phyloP scores from a whole-genome alignment of 64 coral and sea anemone species.

The Porites australiensis region DNA sequence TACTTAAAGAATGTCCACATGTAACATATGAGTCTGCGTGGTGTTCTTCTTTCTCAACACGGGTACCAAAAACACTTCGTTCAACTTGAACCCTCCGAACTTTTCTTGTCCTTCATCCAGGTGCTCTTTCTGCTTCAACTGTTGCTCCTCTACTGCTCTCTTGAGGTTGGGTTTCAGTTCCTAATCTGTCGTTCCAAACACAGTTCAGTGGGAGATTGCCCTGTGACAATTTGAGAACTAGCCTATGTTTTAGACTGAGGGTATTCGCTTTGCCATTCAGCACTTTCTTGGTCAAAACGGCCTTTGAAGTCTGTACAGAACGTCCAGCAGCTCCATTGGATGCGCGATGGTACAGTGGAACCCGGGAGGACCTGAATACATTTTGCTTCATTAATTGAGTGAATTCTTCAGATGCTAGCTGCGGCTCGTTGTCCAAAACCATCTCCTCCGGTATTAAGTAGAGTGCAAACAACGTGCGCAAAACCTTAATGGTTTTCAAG shows the following conservation, averaged over 20 bases:
- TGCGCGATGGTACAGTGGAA: slow-evolving; percentile 13
- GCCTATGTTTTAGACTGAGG: slow-evolving; percentile 7
- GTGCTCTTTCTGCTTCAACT: background rate
- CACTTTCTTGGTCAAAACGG: background rate
- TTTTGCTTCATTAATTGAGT: no score
- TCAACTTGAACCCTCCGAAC: background rate
- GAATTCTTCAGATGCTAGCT: no score
- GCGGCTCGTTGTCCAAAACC: no score
- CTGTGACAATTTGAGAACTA: background rate
- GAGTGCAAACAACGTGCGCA: no score
- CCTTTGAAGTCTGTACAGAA: slow-evolving; percentile 10
- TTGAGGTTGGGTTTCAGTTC: background rate
- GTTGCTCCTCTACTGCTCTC: slow-evolving; percentile 21
- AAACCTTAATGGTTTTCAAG: no score
- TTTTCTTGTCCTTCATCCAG: background rate
- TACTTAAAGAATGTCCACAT: no score
- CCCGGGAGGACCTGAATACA: no score
- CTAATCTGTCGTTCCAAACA: background rate
- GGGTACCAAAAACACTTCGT: background rate
- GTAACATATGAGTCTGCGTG: no score
- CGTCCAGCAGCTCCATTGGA: background rate
- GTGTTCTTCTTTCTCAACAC: no score
- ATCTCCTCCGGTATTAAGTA: no score
- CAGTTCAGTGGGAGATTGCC: background rate
- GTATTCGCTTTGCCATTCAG: no score